These are phyloP conservation scores for Drosophila tanythrix DNA, from an alignment of 2,888 invertebrate species.

Conservation along the genomic window DNA sequence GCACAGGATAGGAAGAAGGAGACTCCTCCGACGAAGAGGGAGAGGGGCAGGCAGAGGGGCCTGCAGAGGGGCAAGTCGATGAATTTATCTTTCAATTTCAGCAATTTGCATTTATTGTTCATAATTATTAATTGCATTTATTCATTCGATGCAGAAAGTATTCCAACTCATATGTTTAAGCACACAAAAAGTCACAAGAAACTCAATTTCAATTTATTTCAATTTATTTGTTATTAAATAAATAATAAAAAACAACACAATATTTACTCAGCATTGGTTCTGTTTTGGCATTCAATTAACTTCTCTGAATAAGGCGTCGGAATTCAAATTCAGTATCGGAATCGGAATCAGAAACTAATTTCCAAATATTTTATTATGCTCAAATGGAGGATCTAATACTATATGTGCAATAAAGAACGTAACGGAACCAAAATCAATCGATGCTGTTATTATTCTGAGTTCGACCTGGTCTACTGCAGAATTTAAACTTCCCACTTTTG, in stretches of 20 bases:
- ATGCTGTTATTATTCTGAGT: not conserved
- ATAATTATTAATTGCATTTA: constrained; percentile 35
- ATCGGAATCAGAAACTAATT: not conserved
- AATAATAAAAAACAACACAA: not conserved
- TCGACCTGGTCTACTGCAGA: not conserved
- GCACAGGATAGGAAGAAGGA: not conserved
- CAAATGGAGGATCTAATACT: not conserved
- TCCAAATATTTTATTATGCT: not conserved
- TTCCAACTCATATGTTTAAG: constrained; percentile 41
- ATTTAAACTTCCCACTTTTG: not conserved
- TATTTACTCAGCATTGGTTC: not conserved
- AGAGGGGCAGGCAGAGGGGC: too few species aligned
- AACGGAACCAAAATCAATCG: not conserved
- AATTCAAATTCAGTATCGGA: too few species aligned
- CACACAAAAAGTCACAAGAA: constrained; percentile 11
- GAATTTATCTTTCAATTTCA: constrained; percentile 45
- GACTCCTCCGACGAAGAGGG: not conserved
- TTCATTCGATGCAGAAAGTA: constrained; percentile 41
- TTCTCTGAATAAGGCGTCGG: not conserved
- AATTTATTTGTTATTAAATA: not conserved
- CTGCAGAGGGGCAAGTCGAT: not conserved
- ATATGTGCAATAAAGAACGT: too few species aligned
- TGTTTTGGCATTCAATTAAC: not conserved
- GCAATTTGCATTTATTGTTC: constrained; percentile 55
- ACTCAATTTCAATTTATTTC: constrained; percentile 19